These are phyloP conservation scores for Festucalex cinctus DNA, from an alignment of 2,113 vertebrate genomes.

Conservation along the genomic window DNA sequence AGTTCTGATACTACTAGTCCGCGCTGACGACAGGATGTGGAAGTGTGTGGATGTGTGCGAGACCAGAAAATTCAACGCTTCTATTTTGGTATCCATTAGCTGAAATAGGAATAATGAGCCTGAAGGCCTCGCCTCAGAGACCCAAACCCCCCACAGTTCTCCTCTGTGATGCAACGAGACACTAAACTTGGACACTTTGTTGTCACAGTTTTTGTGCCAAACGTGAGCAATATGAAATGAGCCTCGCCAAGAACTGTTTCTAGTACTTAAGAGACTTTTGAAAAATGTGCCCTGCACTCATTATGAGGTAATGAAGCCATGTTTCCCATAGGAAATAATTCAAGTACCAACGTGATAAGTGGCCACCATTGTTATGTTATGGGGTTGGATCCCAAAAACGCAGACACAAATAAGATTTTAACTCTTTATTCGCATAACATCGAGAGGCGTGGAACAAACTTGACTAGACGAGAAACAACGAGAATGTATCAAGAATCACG, in stretches of 20 bases:
- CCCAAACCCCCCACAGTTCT: constrained; percentile 11
- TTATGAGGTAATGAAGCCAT: neutral
- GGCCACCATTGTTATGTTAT: too few species aligned
- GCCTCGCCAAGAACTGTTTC: neutral
- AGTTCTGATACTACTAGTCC: constrained; percentile 42
- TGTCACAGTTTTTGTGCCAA: constrained; percentile 6
- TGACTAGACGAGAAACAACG: too few species aligned
- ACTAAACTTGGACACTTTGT: constrained; percentile 10
- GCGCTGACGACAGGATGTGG: constrained; percentile 23
- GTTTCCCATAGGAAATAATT: neutral
- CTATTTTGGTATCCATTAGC: constrained; percentile 55
- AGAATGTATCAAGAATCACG: too few species aligned
- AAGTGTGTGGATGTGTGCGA: constrained; percentile 7
- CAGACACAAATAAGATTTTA: too few species aligned
- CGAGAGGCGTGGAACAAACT: too few species aligned
- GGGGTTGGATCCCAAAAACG: too few species aligned
- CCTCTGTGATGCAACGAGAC: constrained; percentile 36
- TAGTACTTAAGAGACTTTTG: neutral
- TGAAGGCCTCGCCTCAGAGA: constrained; percentile 29
- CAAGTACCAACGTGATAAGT: too few species aligned
- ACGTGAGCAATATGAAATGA: constrained; percentile 1
- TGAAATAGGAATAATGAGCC: constrained; percentile 58
- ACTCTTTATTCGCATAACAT: too few species aligned
- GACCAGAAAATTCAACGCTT: constrained; percentile 52
- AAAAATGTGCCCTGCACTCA: neutral